These are phyloP conservation scores for Eudyptes chrysolophus DNA, from an alignment of 2,113 vertebrate genomes.

Conservation along the genomic window DNA sequence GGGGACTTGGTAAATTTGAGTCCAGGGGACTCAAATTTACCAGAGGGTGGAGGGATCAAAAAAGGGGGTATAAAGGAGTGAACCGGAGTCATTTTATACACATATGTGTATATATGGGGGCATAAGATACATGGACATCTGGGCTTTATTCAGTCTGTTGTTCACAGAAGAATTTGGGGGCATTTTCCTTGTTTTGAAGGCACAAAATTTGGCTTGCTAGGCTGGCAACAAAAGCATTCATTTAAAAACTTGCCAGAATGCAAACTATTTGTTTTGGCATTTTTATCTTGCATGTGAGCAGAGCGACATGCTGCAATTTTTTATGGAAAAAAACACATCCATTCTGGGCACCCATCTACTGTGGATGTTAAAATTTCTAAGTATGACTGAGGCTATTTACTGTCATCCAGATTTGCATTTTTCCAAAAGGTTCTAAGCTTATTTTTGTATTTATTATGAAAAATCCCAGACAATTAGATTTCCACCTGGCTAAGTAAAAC, in stretches of 20 bases:
- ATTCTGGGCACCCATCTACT: not conserved
- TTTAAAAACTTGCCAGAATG: not conserved
- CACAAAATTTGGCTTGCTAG: not conserved
- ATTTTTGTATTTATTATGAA: not conserved
- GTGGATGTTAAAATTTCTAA: not conserved
- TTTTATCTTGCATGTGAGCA: conserved; percentile 23
- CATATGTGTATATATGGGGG: not conserved
- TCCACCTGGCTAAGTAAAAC: not conserved
- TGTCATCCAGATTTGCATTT: not conserved
- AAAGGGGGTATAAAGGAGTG: fast-evolving
- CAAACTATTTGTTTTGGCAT: not conserved
- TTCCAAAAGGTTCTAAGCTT: not conserved
- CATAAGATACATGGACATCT: not conserved
- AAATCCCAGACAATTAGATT: not conserved
- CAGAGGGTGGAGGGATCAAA: not conserved
- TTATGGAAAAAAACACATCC: not conserved
- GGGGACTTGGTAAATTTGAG: too few species aligned
- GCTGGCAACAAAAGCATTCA: conserved; percentile 1
- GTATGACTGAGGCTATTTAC: not conserved
- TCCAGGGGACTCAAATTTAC: not conserved
- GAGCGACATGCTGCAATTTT: not conserved
- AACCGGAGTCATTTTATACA: not conserved
- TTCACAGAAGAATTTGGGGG: not conserved
- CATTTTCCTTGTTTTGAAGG: not conserved
- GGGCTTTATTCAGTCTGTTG: not conserved